Evolutionary conservation across 2,113 vertebrate species (phyloP).

Genomic region (Melanerpes formicivorus): DNA sequence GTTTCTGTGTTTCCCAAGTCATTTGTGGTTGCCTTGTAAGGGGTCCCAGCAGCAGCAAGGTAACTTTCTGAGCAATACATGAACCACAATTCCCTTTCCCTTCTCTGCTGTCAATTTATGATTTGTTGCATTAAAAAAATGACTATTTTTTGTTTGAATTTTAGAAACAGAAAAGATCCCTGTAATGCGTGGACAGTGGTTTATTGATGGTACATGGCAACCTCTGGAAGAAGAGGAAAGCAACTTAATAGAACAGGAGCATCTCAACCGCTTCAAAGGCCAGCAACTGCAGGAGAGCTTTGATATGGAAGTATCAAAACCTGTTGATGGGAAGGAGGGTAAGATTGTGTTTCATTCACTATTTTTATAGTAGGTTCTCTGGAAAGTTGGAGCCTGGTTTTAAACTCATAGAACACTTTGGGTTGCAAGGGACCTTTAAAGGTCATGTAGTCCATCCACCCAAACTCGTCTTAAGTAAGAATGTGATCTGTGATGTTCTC

Average conservation of each 20-base stretch:
- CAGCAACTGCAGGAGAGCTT: constrained; percentile 92
- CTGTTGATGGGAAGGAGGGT: constrained; percentile 95
- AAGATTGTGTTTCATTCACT: constrained; percentile 69
- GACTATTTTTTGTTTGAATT: background rate
- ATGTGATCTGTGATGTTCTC: background rate
- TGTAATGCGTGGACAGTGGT: constrained; percentile 98
- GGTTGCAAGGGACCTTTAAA: no score
- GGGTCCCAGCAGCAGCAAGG: background rate
- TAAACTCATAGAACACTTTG: no score
- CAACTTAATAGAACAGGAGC: constrained; percentile 93
- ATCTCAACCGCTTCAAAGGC: constrained; percentile 89
- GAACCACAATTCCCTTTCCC: background rate
- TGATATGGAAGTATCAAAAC: constrained; percentile 88
- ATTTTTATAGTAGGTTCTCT: background rate
- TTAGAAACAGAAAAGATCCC: constrained; percentile 92
- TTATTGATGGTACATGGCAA: constrained; percentile 95
- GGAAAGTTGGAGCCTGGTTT: background rate
- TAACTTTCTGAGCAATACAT: background rate
- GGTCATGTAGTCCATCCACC: no score
- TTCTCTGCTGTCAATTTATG: background rate
- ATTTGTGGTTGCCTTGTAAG: background rate
- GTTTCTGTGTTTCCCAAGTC: background rate
- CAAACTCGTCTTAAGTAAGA: background rate
- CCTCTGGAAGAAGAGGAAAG: constrained; percentile 96
- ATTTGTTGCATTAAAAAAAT: background rate